Base-by-base conservation (phyloP, 2,888 invertebrate species). In the Polydrusus tereticollis region DNA sequence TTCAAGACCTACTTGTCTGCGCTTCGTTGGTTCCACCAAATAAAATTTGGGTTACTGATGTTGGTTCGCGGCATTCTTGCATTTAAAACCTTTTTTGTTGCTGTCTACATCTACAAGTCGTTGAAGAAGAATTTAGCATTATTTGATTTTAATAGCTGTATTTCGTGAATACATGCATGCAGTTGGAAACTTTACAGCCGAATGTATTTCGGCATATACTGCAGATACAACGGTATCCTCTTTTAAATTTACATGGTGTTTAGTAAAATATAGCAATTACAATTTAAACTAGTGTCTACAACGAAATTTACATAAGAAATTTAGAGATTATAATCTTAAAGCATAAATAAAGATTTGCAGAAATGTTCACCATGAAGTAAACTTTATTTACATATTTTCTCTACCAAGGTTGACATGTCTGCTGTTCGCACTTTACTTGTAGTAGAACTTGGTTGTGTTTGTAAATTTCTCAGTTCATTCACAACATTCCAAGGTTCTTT, bases 1-100 rank as follows among this genome's bases (percentile, higher is more conserved):
- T 75, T 78, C 75, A 74, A 78, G 78, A 78, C 78, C 78, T 78
- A 78, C 78, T 78, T 78, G 75, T 74, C 67, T 29, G 58, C 50
- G 58, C 58, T 67, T 36, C 36, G 69, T 63, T 62, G 63, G 69
- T 52, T 47, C 69, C 57, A 63, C 69, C 57, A 33, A 43, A 62
- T 69, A 47, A 62, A 63, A 69, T 69, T 62, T 63, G 57, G 60
- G 55, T 69, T 73, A 57, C 38, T 50, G 57, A 43, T 43, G 58
- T 58, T 55, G 65, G 65, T 41, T 43, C 26, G 52, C 55, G 57
- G 55, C 60, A 62, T 62, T 62, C 60, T 62, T 62, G 45, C 43
- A 62, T 59, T 38, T 64, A 36, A 52, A 64, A 52, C 26, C 33
- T 64, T 64, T 50, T 21, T 21, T 43, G 33, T 67, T 58, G 36